Base-by-base conservation (phyloP, 1,140 invertebrate species). In the Tetraneura akinire region DNA sequence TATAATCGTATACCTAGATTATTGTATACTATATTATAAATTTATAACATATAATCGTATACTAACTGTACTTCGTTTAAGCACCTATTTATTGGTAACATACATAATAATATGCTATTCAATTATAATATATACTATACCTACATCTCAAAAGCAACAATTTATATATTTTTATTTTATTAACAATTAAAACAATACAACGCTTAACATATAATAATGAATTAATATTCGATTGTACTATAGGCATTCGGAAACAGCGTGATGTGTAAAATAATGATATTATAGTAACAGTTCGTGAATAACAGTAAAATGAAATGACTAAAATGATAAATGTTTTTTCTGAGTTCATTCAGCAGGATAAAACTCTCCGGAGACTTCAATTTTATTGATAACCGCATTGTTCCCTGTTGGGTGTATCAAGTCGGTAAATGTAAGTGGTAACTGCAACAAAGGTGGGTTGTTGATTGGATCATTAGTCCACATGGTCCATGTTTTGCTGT, bases 381-480 rank as follows among this genome's bases (percentile, higher is more conserved):
- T 5, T 13, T 14, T 45, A 21, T 76, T 60, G 32, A 10, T 55
- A 16, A 0, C 5, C 1, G 23, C n/a, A 14, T 42, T 26, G 14
- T 2, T 60, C 5, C 10, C 14, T 14, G 14, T 0, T 29, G 73
- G 53, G 21, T 8, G 23, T 1, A 60, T 45, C 1, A 76, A 45
- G 21, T 76, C 55, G 18, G 32, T 11, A 6, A 60, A 76, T 1
- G 18, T 76, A 11, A 76, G 21, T 18, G 73, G 55, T 23, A 76
- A 57, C 14, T 45, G 53, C 53, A 76, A 76, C 9, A 76, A 11
- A 16, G 73, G 73, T 18, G 73, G 37, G 13, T 29, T 76, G 51
- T 60, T 16, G 18, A 53, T 29, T 21, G 66, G 66, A 70, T 70
- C 45, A 21, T 49, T 49, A 2, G 45, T 18, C 66, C 66, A 70